phyloP scores from a whole-genome alignment of 2,888 invertebrate species.

The Seladonia tumulorum region DNA sequence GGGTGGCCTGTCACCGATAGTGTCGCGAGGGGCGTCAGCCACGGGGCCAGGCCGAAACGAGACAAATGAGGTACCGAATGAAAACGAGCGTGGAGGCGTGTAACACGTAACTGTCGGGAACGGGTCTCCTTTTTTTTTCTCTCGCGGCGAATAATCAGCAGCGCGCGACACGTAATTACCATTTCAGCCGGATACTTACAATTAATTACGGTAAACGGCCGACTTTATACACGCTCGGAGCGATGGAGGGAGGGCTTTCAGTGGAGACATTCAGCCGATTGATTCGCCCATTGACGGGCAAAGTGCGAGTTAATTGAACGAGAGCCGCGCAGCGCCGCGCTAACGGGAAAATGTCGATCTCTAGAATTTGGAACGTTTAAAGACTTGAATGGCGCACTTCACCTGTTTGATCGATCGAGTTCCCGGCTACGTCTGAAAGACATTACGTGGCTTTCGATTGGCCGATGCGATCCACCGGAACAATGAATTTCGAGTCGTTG shows the following conservation, averaged over 20 bases:
- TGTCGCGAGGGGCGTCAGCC: not conserved
- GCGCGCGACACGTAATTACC: slow-evolving; percentile 9
- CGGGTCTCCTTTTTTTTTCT: not conserved
- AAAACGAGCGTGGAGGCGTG: not conserved
- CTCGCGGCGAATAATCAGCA: not conserved
- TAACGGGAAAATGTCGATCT: slow-evolving; percentile 22
- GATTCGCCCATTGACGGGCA: slow-evolving; percentile 26
- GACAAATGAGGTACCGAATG: slow-evolving; percentile 1
- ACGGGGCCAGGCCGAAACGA: not conserved
- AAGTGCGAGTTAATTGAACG: slow-evolving; percentile 51
- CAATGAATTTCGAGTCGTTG: not conserved
- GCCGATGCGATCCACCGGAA: not conserved
- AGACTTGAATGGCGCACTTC: not conserved
- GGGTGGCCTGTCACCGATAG: not conserved
- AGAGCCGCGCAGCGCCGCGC: slow-evolving; percentile 17
- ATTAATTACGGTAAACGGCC: slow-evolving; percentile 9
- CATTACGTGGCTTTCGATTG: not conserved
- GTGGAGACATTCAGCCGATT: slow-evolving; percentile 35
- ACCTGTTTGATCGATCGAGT: not conserved
- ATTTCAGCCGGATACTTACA: slow-evolving; percentile 6
- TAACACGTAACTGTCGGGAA: not conserved
- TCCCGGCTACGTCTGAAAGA: not conserved
- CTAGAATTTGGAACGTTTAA: slow-evolving; percentile 11
- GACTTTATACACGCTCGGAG: slow-evolving; percentile 19
- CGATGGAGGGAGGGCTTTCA: slow-evolving; percentile 10